Evolutionary conservation across 2,888 invertebrate species (phyloP).

Genomic region (Atethmia centrago): DNA sequence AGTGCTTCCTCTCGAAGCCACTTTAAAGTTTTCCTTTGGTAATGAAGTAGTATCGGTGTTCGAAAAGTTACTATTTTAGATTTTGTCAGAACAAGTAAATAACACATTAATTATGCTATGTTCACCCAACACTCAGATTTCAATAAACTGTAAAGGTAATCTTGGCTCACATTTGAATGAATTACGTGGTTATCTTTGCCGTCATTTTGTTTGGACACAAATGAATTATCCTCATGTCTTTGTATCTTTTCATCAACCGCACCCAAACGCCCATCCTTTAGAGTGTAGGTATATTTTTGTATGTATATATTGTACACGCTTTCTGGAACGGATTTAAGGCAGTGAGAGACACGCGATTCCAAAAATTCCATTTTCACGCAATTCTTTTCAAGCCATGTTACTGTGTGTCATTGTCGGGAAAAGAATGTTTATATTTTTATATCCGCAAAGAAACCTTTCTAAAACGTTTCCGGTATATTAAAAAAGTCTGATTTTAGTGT

Average conservation of each 20-base stretch:
- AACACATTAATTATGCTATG: not conserved
- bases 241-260: conserved; percentile 19
- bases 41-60: conserved; percentile 39
- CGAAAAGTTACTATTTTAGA: conserved; percentile 35
- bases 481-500: not conserved
- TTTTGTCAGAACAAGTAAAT: conserved; percentile 16
- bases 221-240: conserved; percentile 6
- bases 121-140: not conserved
- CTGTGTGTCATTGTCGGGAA: conserved; percentile 34
- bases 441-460: conserved; percentile 14
- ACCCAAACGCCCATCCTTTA: conserved; percentile 1
- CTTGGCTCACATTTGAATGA: not conserved
- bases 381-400: conserved; percentile 43
- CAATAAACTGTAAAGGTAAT: not conserved
- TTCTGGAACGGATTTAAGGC: conserved; percentile 37
- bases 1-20: conserved; percentile 22
- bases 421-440: conserved; percentile 33
- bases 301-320: conserved; percentile 15
- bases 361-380: conserved; percentile 46
- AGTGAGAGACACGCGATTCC: conserved; percentile 51
- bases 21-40: conserved; percentile 58
- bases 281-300: not conserved
- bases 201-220: not conserved
- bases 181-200: no score
- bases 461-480: conserved; percentile 9